Conservation (phyloP, 2,888 invertebrate species). For the Idaea biselata region DNA sequence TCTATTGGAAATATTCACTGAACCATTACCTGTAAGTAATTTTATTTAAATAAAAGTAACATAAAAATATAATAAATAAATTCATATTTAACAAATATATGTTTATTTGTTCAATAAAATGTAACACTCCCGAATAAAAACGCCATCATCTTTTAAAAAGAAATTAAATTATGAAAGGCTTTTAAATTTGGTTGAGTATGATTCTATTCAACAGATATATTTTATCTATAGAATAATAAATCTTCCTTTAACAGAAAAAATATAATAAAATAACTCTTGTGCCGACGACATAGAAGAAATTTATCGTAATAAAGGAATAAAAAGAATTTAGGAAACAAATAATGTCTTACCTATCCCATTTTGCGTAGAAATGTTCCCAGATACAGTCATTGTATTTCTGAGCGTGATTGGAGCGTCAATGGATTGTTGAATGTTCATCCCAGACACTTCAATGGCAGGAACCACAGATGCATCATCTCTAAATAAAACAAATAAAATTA, state of each 20-base stretch:
- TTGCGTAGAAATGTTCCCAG: slow-evolving; percentile 90
- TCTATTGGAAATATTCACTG: slow-evolving; percentile 88
- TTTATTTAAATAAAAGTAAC: not conserved
- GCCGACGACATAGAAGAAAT: not conserved
- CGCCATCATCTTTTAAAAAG: too few species aligned
- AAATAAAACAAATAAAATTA: slow-evolving; percentile 16
- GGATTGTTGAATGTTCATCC: slow-evolving; percentile 95
- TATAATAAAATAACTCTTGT: too few species aligned
- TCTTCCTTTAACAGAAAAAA: too few species aligned
- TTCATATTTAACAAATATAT: too few species aligned
- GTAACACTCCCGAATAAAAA: too few species aligned
- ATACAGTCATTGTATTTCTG: slow-evolving; percentile 90
- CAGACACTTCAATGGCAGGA: slow-evolving; percentile 93
- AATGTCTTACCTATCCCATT: slow-evolving; percentile 88
- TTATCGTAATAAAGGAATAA: not conserved
- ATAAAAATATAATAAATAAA: not conserved
- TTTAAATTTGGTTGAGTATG: too few species aligned
- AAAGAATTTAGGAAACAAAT: not conserved
- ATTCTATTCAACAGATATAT: too few species aligned
- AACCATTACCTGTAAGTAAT: slow-evolving; percentile 82
- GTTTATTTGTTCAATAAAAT: too few species aligned
- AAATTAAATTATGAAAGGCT: too few species aligned
- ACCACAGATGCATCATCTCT: slow-evolving; percentile 77
- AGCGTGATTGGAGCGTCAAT: slow-evolving; percentile 95
- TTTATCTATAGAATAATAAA: too few species aligned